Percentiles rank a stretch among this genome's conserved stretches.
These are phyloP conservation scores for Pampusana beccarii DNA, from an alignment of 2,113 vertebrate genomes.

Conservation along the genomic window DNA sequence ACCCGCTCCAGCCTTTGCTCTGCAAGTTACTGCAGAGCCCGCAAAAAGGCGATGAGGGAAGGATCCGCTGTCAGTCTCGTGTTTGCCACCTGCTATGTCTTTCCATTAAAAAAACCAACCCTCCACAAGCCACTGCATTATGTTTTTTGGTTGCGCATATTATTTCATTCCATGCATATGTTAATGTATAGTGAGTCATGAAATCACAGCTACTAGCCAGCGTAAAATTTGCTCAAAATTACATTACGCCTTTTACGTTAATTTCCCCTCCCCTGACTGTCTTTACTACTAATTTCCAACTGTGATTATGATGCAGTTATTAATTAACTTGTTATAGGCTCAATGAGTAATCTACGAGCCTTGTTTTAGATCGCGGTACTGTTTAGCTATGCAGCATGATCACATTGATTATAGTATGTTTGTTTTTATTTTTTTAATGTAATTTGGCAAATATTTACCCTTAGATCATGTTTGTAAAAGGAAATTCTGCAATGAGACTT, in stretches of 20 bases:
- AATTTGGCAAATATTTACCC: not conserved
- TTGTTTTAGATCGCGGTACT: not conserved
- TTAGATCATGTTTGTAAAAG: not conserved
- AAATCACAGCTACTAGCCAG: not conserved
- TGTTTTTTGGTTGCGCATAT: not conserved
- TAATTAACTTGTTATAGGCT: not conserved
- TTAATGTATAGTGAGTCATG: not conserved
- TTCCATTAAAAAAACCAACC: not conserved
- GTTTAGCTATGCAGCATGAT: not conserved
- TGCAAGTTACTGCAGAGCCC: not conserved
- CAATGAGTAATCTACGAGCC: constrained; percentile 1
- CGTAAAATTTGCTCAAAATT: not conserved
- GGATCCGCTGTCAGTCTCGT: not conserved
- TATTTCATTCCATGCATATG: not conserved
- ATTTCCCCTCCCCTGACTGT: not conserved
- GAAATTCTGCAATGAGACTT: not conserved
- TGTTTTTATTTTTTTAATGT: not conserved
- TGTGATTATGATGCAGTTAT: not conserved
- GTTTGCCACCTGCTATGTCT: not conserved
- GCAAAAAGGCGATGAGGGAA: not conserved
- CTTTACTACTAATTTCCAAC: constrained; percentile 19
- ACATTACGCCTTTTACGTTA: not conserved
- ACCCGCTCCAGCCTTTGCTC: not conserved
- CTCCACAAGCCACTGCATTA: not conserved
- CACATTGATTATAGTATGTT: not conserved